Percentiles rank a stretch among this genome's conserved stretches.
Conservation (phyloP, 1,140 invertebrate species). For the Popillia japonica region DNA sequence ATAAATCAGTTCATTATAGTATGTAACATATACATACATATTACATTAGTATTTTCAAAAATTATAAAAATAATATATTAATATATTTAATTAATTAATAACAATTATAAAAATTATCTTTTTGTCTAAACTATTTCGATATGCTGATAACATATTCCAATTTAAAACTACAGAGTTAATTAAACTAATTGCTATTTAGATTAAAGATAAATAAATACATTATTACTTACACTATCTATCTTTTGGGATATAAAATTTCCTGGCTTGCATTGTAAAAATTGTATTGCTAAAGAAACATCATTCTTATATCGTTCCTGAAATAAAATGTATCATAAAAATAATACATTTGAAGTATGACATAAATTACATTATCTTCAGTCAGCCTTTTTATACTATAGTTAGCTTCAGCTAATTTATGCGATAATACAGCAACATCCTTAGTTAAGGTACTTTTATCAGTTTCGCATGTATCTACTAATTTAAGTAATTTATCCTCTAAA, state of each 20-base stretch:
- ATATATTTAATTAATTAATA: too few relatives aligned
- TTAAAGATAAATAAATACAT: background rate
- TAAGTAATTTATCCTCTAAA: constrained; percentile 92
- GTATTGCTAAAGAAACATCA: constrained; percentile 93
- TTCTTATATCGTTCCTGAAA: constrained; percentile 91
- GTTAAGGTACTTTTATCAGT: constrained; percentile 88
- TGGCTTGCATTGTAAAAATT: constrained; percentile 93
- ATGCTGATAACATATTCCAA: too few relatives aligned
- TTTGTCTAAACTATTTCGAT: too few relatives aligned
- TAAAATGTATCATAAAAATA: constrained; percentile 47
- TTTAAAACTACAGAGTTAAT: too few relatives aligned
- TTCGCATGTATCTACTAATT: constrained; percentile 92
- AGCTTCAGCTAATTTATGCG: constrained; percentile 86
- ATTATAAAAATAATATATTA: too few relatives aligned
- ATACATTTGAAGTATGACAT: background rate
- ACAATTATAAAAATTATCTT: too few relatives aligned
- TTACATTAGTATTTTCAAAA: too few relatives aligned
- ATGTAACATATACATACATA: too few relatives aligned
- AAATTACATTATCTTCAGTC: constrained; percentile 90
- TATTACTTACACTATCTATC: constrained; percentile 83
- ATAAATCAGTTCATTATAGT: too few relatives aligned
- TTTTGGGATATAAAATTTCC: constrained; percentile 94
- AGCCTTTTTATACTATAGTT: constrained; percentile 86
- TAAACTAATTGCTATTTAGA: too few relatives aligned
- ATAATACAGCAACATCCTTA: constrained; percentile 86